Evolutionary conservation across 2,797 vertebrate species (phyloP).

Genomic region (Eulemur mongoz): DNA sequence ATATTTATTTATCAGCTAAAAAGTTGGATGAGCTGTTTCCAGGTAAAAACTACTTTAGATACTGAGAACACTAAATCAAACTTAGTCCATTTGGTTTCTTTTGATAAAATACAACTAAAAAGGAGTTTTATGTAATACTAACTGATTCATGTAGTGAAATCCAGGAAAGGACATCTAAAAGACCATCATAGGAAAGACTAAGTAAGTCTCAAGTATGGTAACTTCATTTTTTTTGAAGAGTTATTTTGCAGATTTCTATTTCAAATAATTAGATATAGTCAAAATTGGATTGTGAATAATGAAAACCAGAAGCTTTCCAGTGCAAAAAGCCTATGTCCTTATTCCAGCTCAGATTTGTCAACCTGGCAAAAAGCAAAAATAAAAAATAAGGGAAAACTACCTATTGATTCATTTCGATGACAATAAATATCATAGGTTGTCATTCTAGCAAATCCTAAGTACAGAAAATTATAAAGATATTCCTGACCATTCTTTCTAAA

Average conservation of each 20-base stretch:
- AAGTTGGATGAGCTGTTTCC: neutral
- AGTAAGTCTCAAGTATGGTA: neutral
- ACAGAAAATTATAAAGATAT: neutral
- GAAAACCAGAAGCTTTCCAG: constrained; percentile 18
- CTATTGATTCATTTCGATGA: neutral
- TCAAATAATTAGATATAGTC: neutral
- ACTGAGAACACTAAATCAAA: constrained; percentile 31
- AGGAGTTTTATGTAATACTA: constrained; percentile 1
- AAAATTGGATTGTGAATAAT: constrained; percentile 20
- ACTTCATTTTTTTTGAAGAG: neutral
- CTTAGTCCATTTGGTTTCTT: neutral
- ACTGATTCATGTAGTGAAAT: constrained; percentile 15
- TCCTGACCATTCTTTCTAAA: neutral
- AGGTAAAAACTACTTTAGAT: neutral
- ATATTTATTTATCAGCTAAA: constrained; percentile 39
- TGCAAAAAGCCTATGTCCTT: neutral
- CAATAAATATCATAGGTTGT: neutral
- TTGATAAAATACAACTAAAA: constrained; percentile 49
- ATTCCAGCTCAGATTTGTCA: neutral
- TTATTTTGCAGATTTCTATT: neutral
- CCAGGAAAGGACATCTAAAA: neutral
- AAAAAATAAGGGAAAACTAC: neutral
- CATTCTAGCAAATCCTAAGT: neutral
- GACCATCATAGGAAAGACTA: neutral
- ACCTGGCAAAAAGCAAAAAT: neutral